phyloP scores from a whole-genome alignment of 1,140 invertebrate genomes.

The Chrysomallon squamiferum region DNA sequence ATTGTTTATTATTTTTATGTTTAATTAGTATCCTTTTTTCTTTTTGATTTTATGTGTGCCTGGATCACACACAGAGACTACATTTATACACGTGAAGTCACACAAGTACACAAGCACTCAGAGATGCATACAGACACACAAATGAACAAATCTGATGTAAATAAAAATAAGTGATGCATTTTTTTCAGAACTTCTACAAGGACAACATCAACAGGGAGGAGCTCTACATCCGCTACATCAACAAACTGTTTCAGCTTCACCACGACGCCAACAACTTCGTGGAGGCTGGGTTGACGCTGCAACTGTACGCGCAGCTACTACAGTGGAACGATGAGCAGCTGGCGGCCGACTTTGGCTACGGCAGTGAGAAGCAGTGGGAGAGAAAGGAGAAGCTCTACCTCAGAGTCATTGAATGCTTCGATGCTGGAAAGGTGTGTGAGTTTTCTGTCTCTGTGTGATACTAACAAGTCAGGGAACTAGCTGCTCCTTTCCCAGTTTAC shows the following conservation, averaged over 20 bases:
- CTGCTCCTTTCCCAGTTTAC: too few species aligned
- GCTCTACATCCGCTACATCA: conserved; percentile 61
- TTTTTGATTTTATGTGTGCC: too few species aligned
- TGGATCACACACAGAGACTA: too few species aligned
- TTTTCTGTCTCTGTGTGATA: too few species aligned
- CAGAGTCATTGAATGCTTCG: conserved; percentile 55
- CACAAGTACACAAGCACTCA: too few species aligned
- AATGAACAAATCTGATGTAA: too few species aligned
- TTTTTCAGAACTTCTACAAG: conserved; percentile 74
- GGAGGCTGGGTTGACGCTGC: conserved; percentile 57
- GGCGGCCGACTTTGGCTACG: conserved; percentile 63
- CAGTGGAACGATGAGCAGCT: conserved; percentile 40
- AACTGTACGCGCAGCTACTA: conserved; percentile 66
- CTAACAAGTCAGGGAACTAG: too few species aligned
- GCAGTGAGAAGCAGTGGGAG: conserved; percentile 68
- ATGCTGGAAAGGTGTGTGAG: conserved; percentile 55
- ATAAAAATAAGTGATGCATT: too few species aligned
- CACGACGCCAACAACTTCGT: conserved; percentile 49
- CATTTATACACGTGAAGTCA: too few species aligned
- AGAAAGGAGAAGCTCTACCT: conserved; percentile 54
- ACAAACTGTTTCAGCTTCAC: conserved; percentile 57
- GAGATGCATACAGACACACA: too few species aligned
- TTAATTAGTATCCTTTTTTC: too few species aligned
- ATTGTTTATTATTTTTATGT: too few species aligned
- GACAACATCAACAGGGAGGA: conserved; percentile 53